Evolutionary conservation across 2,797 vertebrate species (phyloP).

Genomic region (Oryzias sinensis): DNA sequence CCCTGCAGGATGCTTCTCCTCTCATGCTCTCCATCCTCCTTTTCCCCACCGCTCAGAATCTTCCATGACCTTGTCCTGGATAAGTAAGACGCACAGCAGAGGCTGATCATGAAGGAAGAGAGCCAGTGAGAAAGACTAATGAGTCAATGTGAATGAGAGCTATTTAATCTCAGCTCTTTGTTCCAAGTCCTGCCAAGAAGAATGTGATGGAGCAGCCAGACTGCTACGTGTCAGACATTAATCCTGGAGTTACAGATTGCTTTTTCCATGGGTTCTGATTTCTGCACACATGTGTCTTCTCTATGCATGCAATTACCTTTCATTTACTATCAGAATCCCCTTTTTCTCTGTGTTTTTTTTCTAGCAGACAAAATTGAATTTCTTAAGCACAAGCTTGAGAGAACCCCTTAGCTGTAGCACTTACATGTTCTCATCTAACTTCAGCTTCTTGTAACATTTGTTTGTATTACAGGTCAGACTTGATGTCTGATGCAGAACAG

Average conservation of each 20-base stretch:
- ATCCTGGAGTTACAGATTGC: slow-evolving; percentile 30
- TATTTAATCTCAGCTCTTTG: slow-evolving; percentile 67
- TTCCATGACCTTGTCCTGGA: slow-evolving; percentile 62
- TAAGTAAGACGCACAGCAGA: slow-evolving; percentile 49
- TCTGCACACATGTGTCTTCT: slow-evolving; percentile 1
- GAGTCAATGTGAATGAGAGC: slow-evolving; percentile 58
- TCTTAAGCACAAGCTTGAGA: slow-evolving; percentile 34
- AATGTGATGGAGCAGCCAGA: slow-evolving; percentile 50
- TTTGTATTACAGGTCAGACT: slow-evolving; percentile 19
- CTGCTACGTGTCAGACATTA: slow-evolving; percentile 44
- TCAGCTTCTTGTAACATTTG: slow-evolving; percentile 16
- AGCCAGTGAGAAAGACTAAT: slow-evolving; percentile 55
- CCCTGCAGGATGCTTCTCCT: slow-evolving; percentile 37
- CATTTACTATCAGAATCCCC: slow-evolving; percentile 10
- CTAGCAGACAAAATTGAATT: slow-evolving; percentile 49
- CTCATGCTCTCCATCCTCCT: slow-evolving; percentile 19
- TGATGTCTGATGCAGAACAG: slow-evolving; percentile 24
- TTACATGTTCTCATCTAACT: slow-evolving; percentile 36
- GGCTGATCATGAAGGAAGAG: slow-evolving; percentile 42
- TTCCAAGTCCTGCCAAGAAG: slow-evolving; percentile 52
- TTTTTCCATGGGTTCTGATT: slow-evolving; percentile 7
- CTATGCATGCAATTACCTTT: slow-evolving; percentile 24
- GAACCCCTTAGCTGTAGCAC: slow-evolving; percentile 56
- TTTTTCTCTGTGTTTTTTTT: slow-evolving; percentile 20
- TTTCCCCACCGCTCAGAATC: slow-evolving; percentile 46